Evolutionary conservation across 2,797 vertebrate genomes (phyloP).

Genomic region (Falco cherrug): DNA sequence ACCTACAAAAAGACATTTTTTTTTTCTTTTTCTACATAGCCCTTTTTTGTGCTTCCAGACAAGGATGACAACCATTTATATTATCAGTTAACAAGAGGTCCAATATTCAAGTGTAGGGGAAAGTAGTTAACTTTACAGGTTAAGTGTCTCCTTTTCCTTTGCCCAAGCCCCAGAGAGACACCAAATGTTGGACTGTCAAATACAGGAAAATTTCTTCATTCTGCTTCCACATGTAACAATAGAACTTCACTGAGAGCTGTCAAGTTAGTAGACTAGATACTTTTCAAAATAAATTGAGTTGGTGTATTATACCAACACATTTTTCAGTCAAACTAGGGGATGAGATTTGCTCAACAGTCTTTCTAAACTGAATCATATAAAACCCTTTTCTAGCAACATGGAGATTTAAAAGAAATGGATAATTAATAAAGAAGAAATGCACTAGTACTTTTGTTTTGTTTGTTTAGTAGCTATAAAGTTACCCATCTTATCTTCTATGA

Average conservation of each 20-base stretch:
- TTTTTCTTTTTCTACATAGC: not conserved
- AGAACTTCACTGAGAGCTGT: not conserved
- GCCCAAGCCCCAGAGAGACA: not conserved
- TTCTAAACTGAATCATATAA: not conserved
- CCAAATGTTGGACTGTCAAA: not conserved
- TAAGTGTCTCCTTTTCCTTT: not conserved
- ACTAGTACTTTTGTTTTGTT: not conserved
- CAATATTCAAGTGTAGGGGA: not conserved
- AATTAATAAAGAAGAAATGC: not conserved
- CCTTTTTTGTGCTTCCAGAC: not conserved
- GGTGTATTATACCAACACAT: not conserved
- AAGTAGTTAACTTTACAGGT: not conserved
- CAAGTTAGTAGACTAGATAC: not conserved
- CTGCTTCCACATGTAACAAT: not conserved
- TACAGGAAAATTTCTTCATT: not conserved
- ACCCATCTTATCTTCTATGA: not conserved
- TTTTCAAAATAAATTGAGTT: not conserved
- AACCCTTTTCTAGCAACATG: not conserved
- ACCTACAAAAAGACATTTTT: not conserved
- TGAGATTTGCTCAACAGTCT: not conserved
- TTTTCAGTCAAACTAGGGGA: not conserved
- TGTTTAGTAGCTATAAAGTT: not conserved
- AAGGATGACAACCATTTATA: not conserved
- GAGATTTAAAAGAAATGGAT: not conserved
- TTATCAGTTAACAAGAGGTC: not conserved